Evolutionary conservation across 1,140 invertebrate genomes (phyloP), one percentile per base, ranked within the genome.

Genomic region (Lordiphosa collinella): DNA sequence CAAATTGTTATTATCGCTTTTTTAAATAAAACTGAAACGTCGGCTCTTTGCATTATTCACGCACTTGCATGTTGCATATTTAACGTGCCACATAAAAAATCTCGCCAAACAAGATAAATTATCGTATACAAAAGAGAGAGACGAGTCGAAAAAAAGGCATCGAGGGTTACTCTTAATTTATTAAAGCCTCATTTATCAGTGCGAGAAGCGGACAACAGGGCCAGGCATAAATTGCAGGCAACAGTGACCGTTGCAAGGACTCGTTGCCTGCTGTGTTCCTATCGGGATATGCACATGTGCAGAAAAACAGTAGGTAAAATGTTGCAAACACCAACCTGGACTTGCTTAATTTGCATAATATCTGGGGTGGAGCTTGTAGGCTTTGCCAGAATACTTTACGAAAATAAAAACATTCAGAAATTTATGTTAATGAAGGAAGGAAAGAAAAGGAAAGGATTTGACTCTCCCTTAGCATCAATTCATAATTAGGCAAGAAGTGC

Each of bases 71-170:
- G 34, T 51, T 79, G 76, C 76, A 82, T 82, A 82, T 82, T 82
- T 82, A 82, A 82, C 71, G 71, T 60, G 59, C 31, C 51, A 70
- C 65, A 82, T 75, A 48, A 82, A 82, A 82, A 82, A 82, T 82
- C 76, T 82, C 76, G 59, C 76, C 78, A 82, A 84, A 82, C 78
- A 76, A 82, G 76, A 82, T 82, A 82, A 82, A 82, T 82, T 82
- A 82, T 82, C 76, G 56, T 55, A 49, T 41, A 65, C 65, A 70
- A 58, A 66, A 68, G 65, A 43, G 65, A 43, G 29, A 25, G 22
- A 47, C 52, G 37, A 40, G 32, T 49, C 31, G 25, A 48, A 64
- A 44, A 57, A 47, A 69, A 50, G 29, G 74, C 34, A 49, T 47
- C 32, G 47, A 67, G 71, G 76, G 76, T 76, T 32, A 58, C 72